Base-by-base conservation (phyloP, 2,113 vertebrate genomes). In the Pipra filicauda region DNA sequence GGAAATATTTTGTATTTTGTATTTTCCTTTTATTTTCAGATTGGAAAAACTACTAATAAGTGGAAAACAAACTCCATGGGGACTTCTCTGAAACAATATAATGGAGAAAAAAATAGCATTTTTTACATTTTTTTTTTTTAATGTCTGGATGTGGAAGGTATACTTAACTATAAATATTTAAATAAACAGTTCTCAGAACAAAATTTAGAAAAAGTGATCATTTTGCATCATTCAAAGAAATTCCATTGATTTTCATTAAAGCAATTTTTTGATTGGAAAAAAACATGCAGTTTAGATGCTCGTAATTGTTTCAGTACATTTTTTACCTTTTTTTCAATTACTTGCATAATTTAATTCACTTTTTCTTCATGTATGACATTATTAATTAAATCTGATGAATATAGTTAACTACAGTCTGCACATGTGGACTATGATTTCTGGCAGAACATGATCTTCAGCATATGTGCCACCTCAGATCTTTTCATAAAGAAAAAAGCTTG, bases 241-340 rank as follows among this genome's bases (percentile, higher is more conserved):
- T 49, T 37, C 52, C 8, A 1, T 44, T 83, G 61, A 48, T 57
- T 78, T 84, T 78, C 9, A 58, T 28, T 10, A 77, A 70, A 66
- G 3, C 6, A 48, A 3, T 28, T 18, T 26, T 87, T 89, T 55
- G 12, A 0, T 4, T 58, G 6, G 33, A 35, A 71, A 64, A 67
- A 30, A n/a, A 0, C 1, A 15, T 8, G 2, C 3, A 3, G 20
- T 89, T 61, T 49, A 24, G 15, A 74, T 31, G 2, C 20, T 85
- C 11, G 9, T 37, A 58, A 21, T 54, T 37, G 1, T 52, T 77
- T 87, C 7, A 31, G 4, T 44, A 62, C 16, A 1, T 17, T 59
- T 85, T 41, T 31, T 1, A 20, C 0, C 17, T 62, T 74, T 89
- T 69, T 70, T 59, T 57, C 8, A 1, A n/a, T 78, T 75, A 21